These are phyloP conservation scores for Vannuccia rotundouncinata DNA, from an alignment of 2,888 invertebrate species.

Conservation along the genomic window DNA sequence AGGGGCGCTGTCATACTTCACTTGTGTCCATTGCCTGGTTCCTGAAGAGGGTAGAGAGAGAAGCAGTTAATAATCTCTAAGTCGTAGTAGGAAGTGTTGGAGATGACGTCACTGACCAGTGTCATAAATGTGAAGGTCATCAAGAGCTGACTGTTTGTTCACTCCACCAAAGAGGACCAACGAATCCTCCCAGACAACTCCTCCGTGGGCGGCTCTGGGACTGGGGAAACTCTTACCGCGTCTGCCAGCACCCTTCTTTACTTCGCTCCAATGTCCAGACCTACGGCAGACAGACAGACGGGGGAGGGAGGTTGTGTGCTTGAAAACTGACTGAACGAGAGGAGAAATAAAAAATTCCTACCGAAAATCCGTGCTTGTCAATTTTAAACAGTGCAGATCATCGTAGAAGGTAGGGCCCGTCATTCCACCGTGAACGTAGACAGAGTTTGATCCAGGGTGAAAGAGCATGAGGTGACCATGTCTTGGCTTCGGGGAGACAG, in stretches of 20 bases:
- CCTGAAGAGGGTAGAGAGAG: too few relatives aligned
- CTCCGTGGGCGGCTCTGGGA: slow-evolving; percentile 53
- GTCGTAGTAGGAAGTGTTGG: too few relatives aligned
- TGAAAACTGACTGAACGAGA: not conserved
- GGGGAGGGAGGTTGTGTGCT: not conserved
- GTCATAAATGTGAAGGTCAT: slow-evolving; percentile 51
- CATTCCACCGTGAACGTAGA: slow-evolving; percentile 55
- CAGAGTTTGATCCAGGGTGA: slow-evolving; percentile 43
- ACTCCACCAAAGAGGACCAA: slow-evolving; percentile 55
- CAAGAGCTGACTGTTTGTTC: slow-evolving; percentile 51
- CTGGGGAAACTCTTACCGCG: slow-evolving; percentile 46
- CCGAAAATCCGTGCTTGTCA: slow-evolving; percentile 45
- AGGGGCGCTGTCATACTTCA: slow-evolving; percentile 49
- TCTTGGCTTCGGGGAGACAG: slow-evolving; percentile 48
- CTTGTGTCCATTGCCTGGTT: slow-evolving; percentile 47
- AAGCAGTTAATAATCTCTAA: too few relatives aligned
- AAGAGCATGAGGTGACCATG: slow-evolving; percentile 54
- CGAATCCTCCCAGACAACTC: slow-evolving; percentile 44
- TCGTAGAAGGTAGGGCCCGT: slow-evolving; percentile 52
- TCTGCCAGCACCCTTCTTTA: slow-evolving; percentile 42
- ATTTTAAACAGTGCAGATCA: slow-evolving; percentile 52
- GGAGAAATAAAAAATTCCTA: not conserved
- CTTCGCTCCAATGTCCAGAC: slow-evolving; percentile 45
- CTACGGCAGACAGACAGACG: not conserved
- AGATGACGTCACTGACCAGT: too few relatives aligned